Evolutionary conservation across 2,888 invertebrate species (phyloP).

Genomic region (Melieria omissa): DNA sequence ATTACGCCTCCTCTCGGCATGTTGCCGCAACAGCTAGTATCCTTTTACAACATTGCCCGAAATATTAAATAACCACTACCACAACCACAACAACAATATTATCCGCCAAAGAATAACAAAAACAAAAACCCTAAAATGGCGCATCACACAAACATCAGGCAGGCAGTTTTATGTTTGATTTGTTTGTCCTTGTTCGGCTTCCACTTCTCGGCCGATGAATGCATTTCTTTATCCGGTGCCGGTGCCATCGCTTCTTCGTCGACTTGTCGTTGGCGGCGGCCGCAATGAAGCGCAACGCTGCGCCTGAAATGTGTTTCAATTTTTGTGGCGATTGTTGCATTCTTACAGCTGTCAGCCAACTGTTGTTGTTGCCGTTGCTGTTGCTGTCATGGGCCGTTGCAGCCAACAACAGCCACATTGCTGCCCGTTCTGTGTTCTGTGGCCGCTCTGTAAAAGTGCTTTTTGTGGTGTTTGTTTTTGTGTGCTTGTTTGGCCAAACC

Average conservation of each 20-base stretch:
- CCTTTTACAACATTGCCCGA: too few species aligned
- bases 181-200: not conserved
- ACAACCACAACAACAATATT: too few species aligned
- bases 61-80: too few species aligned
- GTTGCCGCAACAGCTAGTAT: too few species aligned
- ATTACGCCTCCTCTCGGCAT: too few species aligned
- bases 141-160: too few species aligned
- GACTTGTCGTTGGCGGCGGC: not conserved
- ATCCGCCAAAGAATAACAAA: too few species aligned
- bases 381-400: not conserved
- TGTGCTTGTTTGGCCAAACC: not conserved
- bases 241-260: not conserved
- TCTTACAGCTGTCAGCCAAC: conserved; percentile 3
- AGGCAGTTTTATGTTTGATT: conserved; percentile 35
- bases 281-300: not conserved
- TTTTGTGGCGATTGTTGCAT: conserved; percentile 33
- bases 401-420: too few species aligned
- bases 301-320: conserved; percentile 14
- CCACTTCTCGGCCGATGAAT: not conserved
- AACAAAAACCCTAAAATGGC: too few species aligned
- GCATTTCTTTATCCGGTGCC: not conserved
- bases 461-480: not conserved
- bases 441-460: too few species aligned
- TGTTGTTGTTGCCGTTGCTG: not conserved
- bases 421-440: too few species aligned